Evolutionary conservation across 1,140 invertebrate species (phyloP).

Genomic region (Tigriopus japonicus): DNA sequence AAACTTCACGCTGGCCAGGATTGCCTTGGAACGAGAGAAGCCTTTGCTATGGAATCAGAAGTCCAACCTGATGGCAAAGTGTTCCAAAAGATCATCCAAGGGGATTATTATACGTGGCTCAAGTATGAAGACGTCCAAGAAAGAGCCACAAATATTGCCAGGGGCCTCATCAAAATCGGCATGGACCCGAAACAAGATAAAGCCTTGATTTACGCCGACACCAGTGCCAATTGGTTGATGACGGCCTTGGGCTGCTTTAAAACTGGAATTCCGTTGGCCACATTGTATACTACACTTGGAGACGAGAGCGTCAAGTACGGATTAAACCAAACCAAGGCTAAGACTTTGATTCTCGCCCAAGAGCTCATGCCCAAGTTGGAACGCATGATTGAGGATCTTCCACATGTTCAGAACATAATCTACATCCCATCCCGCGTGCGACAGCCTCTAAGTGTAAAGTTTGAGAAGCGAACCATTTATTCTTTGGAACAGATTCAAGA

Average conservation of each 20-base stretch:
- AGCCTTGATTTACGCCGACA: constrained; percentile 29
- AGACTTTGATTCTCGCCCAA: constrained; percentile 14
- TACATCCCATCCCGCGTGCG: constrained; percentile 2
- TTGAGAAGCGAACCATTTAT: constrained; percentile 8
- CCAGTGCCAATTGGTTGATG: constrained; percentile 32
- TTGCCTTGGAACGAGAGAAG: constrained; percentile 17
- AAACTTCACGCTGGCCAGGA: constrained; percentile 15
- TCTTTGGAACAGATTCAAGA: constrained; percentile 16
- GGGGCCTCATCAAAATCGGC: constrained; percentile 20
- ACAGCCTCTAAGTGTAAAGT: background rate
- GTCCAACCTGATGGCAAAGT: constrained; percentile 14
- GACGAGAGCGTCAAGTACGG: constrained; percentile 17
- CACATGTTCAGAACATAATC: constrained; percentile 16
- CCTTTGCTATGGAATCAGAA: constrained; percentile 11
- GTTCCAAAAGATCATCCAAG: constrained; percentile 17
- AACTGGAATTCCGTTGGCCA: constrained; percentile 16
- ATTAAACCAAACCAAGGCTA: constrained; percentile 19
- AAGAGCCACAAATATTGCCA: constrained; percentile 23
- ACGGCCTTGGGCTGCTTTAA: constrained; percentile 28
- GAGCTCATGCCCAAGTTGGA: constrained; percentile 16
- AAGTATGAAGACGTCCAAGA: constrained; percentile 25
- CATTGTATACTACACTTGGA: constrained; percentile 19
- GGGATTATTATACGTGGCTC: constrained; percentile 25
- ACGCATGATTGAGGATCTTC: constrained; percentile 13
- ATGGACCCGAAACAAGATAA: constrained; percentile 21